Base-by-base conservation (phyloP, 2,888 invertebrate species). In the Hyposoter dolosus region DNA sequence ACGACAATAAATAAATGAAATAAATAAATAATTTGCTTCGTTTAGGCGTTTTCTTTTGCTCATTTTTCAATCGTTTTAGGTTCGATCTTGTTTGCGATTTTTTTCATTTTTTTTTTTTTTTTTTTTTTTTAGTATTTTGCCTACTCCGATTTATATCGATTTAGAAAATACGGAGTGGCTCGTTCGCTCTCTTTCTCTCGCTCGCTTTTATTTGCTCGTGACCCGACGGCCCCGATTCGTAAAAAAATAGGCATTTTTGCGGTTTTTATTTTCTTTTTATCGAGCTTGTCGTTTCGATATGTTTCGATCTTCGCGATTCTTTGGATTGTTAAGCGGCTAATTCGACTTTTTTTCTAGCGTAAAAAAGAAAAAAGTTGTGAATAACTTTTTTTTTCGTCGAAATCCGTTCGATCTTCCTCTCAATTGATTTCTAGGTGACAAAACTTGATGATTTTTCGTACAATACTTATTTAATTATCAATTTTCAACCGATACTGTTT, bases 1-100 rank as follows among this genome's bases (percentile, higher is more conserved):
- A 92, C 90, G 93, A 93, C 92, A 94, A 94, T 93, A 94, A 93
- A 93, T 92, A 93, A 93, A 92, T 93, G 93, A 94, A 94, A 94
- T 94, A 94, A 93, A 93, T 93, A 93, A 93, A 94, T 93, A 93
- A 92, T 92, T 94, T 93, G 90, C 89, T 92, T 92, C 91, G 90
- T 91, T 92, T 90, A 90, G 91, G 50, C 89, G 90, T 91, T 91
- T 92, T 90, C 90, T 90, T 76, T 63, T 45, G 35, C 69, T 69
- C 47, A 15, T 45, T 53, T 28, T 60, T 60, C 28, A 60, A 60
- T 50, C 47, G 88, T 90, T 89, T 69, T 69, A 7, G 40, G 63
- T 71, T 71, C 77, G 69, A 76, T 80, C 53, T 72, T 77, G 72
- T 74, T 45, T 74, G 76, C 53, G 56, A 35, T 78, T 79, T 66